Conservation (phyloP, 2,888 invertebrate genomes). For the Chalcosyrphus nemorum region DNA sequence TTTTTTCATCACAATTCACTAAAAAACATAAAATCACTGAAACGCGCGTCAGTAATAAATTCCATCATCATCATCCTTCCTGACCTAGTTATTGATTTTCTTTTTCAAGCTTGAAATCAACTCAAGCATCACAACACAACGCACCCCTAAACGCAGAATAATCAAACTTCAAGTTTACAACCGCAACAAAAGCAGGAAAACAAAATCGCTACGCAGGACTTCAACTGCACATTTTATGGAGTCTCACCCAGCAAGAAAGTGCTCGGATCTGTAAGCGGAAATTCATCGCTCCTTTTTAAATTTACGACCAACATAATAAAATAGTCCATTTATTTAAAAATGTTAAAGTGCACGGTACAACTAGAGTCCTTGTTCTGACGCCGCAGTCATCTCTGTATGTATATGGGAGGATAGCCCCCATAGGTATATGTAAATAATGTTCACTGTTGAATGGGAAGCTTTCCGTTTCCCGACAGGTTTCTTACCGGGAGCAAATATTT, state of each 20-base stretch:
- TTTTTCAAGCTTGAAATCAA: neutral
- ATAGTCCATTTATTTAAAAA: conserved; percentile 73
- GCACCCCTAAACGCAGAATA: conserved; percentile 2
- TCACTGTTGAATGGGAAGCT: conserved; percentile 67
- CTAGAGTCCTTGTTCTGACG: conserved; percentile 36
- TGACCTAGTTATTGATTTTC: conserved; percentile 69
- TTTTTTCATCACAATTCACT: conserved; percentile 13
- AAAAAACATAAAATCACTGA: conserved; percentile 6
- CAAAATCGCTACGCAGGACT: conserved; percentile 43
- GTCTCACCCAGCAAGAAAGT: conserved; percentile 42
- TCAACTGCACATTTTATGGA: conserved; percentile 58
- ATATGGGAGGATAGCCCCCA: conserved; percentile 23
- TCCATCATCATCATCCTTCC: conserved; percentile 23
- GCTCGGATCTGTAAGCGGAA: conserved; percentile 62
- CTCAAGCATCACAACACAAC: neutral
- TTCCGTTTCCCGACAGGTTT: conserved; percentile 66
- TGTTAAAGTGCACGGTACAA: conserved; percentile 48
- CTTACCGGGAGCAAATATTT: conserved; percentile 61
- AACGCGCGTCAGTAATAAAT: conserved; percentile 5
- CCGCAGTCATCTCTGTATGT: conserved; percentile 2
- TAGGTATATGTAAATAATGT: conserved; percentile 71
- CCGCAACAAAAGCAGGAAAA: too few species aligned
- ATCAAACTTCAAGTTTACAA: conserved; percentile 70
- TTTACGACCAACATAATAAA: conserved; percentile 70
- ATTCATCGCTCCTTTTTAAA: conserved; percentile 70